Evolutionary conservation across 2,797 vertebrate species (phyloP).

Genomic region (Schizopygopsis malacanthus): DNA sequence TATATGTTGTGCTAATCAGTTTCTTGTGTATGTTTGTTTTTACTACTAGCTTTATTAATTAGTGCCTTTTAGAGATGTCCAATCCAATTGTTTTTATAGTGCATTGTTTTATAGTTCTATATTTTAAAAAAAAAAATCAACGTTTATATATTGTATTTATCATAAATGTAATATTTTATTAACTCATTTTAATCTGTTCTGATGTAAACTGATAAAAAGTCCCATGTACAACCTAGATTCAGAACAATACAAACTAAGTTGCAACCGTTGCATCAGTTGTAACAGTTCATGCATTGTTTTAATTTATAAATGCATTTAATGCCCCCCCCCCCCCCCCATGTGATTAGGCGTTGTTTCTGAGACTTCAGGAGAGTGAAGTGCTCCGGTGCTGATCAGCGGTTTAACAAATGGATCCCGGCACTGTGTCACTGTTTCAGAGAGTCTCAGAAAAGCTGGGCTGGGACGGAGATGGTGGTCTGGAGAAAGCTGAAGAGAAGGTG

Average conservation of each 20-base stretch:
- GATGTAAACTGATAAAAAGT: not conserved
- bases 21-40: not conserved
- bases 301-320: not conserved
- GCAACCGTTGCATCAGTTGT: not conserved
- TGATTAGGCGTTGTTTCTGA: not conserved
- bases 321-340: accelerated
- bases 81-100: not conserved
- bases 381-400: not conserved
- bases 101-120: not conserved
- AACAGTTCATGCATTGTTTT: not conserved
- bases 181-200: not conserved
- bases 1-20: not conserved
- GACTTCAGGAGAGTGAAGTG: not conserved
- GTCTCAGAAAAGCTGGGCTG: conserved; percentile 75
- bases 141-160: not conserved
- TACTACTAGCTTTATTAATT: not conserved
- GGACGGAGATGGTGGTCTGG: conserved; percentile 67
- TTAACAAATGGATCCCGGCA: conserved; percentile 68
- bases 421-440: conserved; percentile 69
- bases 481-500: conserved; percentile 71
- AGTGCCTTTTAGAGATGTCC: no score
- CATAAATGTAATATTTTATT: not conserved
- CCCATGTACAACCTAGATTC: not conserved
- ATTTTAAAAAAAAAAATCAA: not conserved
- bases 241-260: no score